Evolutionary conservation across 2,888 invertebrate species (phyloP).

Genomic region (Tetrapedia diversipes): DNA sequence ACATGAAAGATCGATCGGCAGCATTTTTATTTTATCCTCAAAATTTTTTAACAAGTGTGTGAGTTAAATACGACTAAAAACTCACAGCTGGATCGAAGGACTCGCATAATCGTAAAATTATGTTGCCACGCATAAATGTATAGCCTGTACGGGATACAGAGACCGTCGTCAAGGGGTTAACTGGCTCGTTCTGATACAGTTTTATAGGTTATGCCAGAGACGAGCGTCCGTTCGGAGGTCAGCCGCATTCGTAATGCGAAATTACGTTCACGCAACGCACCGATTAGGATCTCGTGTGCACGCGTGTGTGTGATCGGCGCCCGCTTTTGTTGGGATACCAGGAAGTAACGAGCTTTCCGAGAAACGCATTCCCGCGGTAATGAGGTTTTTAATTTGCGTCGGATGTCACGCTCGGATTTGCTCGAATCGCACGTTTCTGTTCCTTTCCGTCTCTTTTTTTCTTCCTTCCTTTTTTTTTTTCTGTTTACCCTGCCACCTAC

Average conservation of each 20-base stretch:
- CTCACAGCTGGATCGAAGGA: no score
- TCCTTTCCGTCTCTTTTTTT: neutral
- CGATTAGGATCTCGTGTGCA: conserved; percentile 44
- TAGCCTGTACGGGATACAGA: no score
- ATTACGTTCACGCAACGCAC: conserved; percentile 56
- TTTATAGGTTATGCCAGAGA: conserved; percentile 64
- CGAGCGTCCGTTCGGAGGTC: conserved; percentile 43
- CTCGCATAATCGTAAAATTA: no score
- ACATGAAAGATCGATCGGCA: no score
- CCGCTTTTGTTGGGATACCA: conserved; percentile 14
- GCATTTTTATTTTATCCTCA: no score
- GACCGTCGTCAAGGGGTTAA: no score
- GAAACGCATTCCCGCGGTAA: conserved; percentile 14
- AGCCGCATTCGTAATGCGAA: conserved; percentile 57
- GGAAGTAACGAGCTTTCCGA: conserved; percentile 14
- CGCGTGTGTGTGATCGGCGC: conserved; percentile 20
- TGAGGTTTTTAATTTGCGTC: conserved; percentile 30
- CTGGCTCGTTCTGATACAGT: conserved; percentile 54
- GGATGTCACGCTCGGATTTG: conserved; percentile 19
- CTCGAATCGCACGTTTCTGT: conserved; percentile 1
- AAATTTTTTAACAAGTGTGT: no score
- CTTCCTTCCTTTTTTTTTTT: no score
- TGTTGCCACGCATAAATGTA: no score
- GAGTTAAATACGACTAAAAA: no score
- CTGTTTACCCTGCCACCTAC: no score